Base-by-base conservation (phyloP, 2,113 vertebrate genomes). In the Athene noctua region DNA sequence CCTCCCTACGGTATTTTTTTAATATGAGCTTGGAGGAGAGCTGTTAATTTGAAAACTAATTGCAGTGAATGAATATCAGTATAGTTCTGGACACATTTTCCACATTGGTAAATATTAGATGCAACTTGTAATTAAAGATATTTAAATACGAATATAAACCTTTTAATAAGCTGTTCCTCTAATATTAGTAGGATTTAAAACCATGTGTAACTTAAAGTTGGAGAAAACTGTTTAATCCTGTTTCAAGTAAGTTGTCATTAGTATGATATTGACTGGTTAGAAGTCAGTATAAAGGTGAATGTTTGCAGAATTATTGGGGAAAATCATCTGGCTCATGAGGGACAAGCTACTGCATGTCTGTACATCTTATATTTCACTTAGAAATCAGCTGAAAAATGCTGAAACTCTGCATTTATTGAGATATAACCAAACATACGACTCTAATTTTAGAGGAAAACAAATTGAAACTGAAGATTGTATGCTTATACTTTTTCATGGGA, bases 341-440 rank as follows among this genome's bases (percentile, higher is more conserved):
- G 46, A 52, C 29, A 73, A 62, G 46, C 6, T 66, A 38, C 25
- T 29, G 15, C 20, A 8, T 23, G 13, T 36, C 44, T 70, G 13
- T 51, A 70, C 11, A 32, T 15, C 15, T n/a, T n/a, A 14, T 5
- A 32, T 47, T n/a, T 5, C 57, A 38, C 36, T 17, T 26, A 72
- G 38, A 86, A 20, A 44, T 42, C 44, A 27, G 34, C 1, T 51
- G 54, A 17, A 62, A 92, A 80, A 68, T 7, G 9, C 32, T 29
- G 44, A 17, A 92, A 75, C 4, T 62, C 15, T 29, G 46, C 11
- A 49, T 27, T 54, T 62, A 27, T 13, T 44, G 30, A 51, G 47
- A 55, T 38, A 23, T 0, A 1, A 30, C 9, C 1, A 36, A 42
- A 72, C 47, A 26, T 5, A 7, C 32, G 18, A 51, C 6, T 57